A percentile compares a stretch with the other conserved stretches of the same genome.
Evolutionary conservation across 1,140 invertebrate genomes (phyloP).

Genomic region (Scylla paramamosain): DNA sequence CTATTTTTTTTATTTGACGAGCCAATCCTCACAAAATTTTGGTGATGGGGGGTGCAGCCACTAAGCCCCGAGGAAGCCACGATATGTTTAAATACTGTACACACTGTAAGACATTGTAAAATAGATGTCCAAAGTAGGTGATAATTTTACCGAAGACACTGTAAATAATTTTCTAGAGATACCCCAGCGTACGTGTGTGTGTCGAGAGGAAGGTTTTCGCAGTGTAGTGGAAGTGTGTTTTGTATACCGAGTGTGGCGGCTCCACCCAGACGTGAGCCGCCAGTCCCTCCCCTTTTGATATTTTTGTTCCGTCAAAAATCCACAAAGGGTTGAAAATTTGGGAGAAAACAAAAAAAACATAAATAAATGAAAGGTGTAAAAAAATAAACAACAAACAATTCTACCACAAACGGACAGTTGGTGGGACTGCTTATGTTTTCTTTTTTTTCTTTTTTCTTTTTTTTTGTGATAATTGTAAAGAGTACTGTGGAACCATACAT

Average conservation of each 20-base stretch:
- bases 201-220: conserved; percentile 60
- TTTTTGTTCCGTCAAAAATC: conserved; percentile 72
- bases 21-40: not conserved
- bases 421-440: conserved; percentile 65
- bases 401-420: conserved; percentile 60
- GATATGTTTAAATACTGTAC: conserved; percentile 70
- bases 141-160: conserved; percentile 35
- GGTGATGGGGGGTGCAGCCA: not conserved
- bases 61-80: not conserved
- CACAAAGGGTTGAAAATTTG: conserved; percentile 57
- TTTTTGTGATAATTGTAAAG: conserved; percentile 73
- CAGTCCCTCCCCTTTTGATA: conserved; percentile 62
- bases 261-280: not conserved
- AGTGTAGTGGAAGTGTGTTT: conserved; percentile 67
- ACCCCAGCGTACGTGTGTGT: no score
- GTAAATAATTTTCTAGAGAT: no score
- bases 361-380: not conserved
- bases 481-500: conserved; percentile 55
- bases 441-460: conserved; percentile 52
- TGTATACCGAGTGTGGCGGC: conserved; percentile 61
- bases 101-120: conserved; percentile 74
- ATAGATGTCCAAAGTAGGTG: conserved; percentile 66
- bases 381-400: conserved; percentile 56
- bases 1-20: not conserved
- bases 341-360: conserved; percentile 38